A percentile compares a stretch with the other conserved stretches of the same genome.
Conservation (phyloP, 2,113 vertebrate species). For the Muntiacus reevesi region DNA sequence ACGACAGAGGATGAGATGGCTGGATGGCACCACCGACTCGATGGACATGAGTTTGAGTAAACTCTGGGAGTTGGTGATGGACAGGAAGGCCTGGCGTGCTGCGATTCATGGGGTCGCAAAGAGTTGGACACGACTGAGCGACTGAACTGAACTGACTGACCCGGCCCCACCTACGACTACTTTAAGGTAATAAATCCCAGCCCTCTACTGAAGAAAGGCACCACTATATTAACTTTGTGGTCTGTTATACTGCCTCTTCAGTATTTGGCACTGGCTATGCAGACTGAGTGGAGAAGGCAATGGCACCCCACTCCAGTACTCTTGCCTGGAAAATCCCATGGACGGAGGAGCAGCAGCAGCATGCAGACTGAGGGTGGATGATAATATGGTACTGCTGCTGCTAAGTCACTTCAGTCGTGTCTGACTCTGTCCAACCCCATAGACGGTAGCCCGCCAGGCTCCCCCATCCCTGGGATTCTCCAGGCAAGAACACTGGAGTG, state of each 20-base stretch:
- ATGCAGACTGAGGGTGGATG: no score
- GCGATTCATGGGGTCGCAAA: not conserved
- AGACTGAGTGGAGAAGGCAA: no score
- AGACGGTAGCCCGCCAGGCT: no score
- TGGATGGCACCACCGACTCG: not conserved
- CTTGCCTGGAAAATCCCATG: no score
- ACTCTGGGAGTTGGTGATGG: not conserved
- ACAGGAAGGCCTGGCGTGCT: not conserved
- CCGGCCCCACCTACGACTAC: not conserved
- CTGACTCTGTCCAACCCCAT: no score
- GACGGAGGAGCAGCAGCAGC: no score
- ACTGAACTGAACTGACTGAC: not conserved
- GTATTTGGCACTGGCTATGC: not conserved
- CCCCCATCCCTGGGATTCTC: no score
- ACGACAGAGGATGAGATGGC: not conserved
- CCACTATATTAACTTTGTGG: not conserved
- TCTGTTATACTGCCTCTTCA: not conserved
- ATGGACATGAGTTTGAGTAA: not conserved
- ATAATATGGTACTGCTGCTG: no score
- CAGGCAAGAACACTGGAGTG: no score
- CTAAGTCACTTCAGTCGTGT: no score
- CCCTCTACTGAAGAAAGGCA: not conserved
- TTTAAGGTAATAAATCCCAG: not conserved
- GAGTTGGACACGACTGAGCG: not conserved
- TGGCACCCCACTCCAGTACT: no score